Evolutionary conservation across 1,140 invertebrate species (phyloP).

Genomic region (Pseudachorutes palmiensis): DNA sequence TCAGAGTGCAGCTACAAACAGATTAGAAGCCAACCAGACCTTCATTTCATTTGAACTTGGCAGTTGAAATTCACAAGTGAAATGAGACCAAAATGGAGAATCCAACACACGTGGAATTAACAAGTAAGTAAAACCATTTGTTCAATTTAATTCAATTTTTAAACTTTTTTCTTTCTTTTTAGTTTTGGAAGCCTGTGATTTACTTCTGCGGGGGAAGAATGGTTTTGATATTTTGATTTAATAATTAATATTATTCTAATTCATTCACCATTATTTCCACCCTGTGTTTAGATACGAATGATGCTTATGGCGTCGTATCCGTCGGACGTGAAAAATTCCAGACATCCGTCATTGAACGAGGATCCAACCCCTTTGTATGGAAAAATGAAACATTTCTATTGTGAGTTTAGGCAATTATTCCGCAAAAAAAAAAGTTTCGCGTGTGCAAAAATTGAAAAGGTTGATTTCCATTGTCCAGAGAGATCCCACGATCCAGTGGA

Average conservation of each 20-base stretch:
- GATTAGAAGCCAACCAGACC: no score
- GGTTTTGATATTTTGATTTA: neutral
- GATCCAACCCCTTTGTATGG: neutral
- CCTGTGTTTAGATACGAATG: neutral
- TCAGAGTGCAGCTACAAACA: no score
- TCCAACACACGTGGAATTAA: slow-evolving; percentile 3
- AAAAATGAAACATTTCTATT: slow-evolving; percentile 4
- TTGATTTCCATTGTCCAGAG: neutral
- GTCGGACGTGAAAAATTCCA: neutral
- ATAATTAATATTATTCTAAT: neutral
- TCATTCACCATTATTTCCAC: neutral
- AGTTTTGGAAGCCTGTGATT: neutral
- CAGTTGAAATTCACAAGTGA: neutral
- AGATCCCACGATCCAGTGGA: neutral
- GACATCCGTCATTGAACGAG: neutral
- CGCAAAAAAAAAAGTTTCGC: neutral
- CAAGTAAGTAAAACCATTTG: neutral
- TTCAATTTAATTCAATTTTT: neutral
- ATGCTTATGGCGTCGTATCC: neutral
- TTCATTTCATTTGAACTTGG: neutral
- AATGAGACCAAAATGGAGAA: neutral
- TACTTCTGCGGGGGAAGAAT: neutral
- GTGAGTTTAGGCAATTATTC: neutral
- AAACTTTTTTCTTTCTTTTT: neutral
- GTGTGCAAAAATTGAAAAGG: neutral